These are phyloP conservation scores for Zoanthus gigantus DNA, from an alignment of 92 coral and sea anemone genomes.

Conservation along the genomic window DNA sequence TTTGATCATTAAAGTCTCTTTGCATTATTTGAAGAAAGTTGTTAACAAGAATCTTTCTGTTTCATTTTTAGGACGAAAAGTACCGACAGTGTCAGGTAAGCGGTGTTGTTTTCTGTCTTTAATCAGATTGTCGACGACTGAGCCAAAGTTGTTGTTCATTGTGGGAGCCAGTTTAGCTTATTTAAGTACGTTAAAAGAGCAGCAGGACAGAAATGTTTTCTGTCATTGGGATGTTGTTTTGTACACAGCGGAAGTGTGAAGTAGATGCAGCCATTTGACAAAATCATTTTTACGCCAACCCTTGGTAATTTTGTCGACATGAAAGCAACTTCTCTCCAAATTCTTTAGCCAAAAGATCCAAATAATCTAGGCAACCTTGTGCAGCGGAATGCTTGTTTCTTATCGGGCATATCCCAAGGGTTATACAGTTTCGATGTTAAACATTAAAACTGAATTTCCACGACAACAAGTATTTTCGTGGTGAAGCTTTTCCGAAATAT, in stretches of 20 bases:
- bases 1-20: not conserved
- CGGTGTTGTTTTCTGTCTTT: not conserved
- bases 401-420: not conserved
- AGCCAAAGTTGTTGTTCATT: not conserved
- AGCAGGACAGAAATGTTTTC: not conserved
- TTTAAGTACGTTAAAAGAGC: not conserved
- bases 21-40: not conserved
- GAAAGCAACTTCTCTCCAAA: not conserved
- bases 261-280: constrained; percentile 6
- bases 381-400: constrained; percentile 28
- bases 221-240: constrained; percentile 19
- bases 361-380: constrained; percentile 6
- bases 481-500: not conserved
- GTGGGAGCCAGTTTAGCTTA: not conserved
- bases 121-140: not conserved
- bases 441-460: not conserved
- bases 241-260: constrained; percentile 34
- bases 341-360: not conserved
- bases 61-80: constrained; percentile 41
- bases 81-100: constrained; percentile 40
- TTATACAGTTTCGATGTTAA: not conserved
- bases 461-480: not conserved
- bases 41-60: constrained; percentile 34
- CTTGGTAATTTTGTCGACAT: not conserved
- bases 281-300: not conserved